phyloP scores from a whole-genome alignment of 2,113 vertebrate species.

The Saguinus imperator region DNA sequence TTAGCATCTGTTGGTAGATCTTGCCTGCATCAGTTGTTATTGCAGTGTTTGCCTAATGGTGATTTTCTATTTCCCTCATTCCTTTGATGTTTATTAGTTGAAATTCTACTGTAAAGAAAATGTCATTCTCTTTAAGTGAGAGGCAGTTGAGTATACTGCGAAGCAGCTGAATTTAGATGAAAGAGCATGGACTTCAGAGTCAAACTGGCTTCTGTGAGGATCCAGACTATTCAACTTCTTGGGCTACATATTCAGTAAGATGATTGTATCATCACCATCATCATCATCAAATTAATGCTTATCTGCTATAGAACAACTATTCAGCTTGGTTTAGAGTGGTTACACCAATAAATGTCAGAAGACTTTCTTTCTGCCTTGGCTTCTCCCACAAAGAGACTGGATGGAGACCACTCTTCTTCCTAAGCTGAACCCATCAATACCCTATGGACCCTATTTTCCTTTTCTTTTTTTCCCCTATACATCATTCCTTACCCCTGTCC shows the following conservation, averaged over 20 bases:
- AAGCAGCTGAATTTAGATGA: neutral
- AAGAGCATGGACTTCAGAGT: neutral
- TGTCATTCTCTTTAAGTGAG: neutral
- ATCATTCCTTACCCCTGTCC: neutral
- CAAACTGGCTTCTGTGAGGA: neutral
- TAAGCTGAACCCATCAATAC: neutral
- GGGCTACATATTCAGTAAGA: neutral
- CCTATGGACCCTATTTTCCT: neutral
- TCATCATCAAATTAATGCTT: neutral
- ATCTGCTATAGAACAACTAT: neutral
- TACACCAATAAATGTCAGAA: neutral
- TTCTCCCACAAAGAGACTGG: neutral
- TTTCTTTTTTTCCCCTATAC: neutral
- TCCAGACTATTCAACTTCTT: neutral
- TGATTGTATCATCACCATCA: neutral
- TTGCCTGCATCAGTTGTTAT: neutral
- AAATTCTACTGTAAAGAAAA: neutral
- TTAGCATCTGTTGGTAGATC: neutral
- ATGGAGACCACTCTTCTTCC: neutral
- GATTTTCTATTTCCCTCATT: constrained; percentile 1
- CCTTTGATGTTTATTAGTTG: neutral
- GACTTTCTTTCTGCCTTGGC: neutral
- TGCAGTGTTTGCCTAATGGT: neutral
- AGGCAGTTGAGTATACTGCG: neutral
- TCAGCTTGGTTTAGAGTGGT: neutral